Evolutionary conservation across 2,888 invertebrate species (phyloP).

Genomic region (Nephrotoma flavescens): DNA sequence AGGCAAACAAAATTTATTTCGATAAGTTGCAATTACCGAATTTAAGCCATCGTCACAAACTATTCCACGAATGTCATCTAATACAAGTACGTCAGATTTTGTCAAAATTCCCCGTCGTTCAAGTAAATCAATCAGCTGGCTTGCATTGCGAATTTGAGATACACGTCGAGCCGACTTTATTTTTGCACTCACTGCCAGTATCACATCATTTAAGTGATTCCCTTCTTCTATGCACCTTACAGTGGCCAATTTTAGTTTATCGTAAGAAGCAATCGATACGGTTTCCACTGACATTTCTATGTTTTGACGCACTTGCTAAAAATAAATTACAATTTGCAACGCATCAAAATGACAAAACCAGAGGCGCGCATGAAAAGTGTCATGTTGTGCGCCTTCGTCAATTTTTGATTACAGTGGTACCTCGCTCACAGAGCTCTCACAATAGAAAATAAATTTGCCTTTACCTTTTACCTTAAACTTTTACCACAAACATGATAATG

Average conservation of each 20-base stretch:
- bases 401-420: no score
- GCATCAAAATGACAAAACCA: no score
- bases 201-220: constrained; percentile 18
- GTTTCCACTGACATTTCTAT: not conserved
- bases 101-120: constrained; percentile 19
- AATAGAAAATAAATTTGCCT: no score
- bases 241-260: not conserved
- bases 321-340: no score
- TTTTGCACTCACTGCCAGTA: constrained; percentile 10
- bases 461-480: no score
- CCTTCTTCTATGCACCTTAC: not conserved
- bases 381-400: no score
- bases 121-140: constrained; percentile 22
- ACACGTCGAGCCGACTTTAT: constrained; percentile 20
- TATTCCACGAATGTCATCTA: not conserved
- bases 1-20: not conserved
- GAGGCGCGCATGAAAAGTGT: no score
- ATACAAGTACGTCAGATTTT: not conserved
- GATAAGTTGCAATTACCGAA: not conserved
- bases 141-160: constrained; percentile 17
- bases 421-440: no score
- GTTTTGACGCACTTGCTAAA: not conserved
- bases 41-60: not conserved
- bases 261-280: not conserved
- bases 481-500: no score